phyloP scores from a whole-genome alignment of 2,888 invertebrate genomes.

The Acronicta psi region DNA sequence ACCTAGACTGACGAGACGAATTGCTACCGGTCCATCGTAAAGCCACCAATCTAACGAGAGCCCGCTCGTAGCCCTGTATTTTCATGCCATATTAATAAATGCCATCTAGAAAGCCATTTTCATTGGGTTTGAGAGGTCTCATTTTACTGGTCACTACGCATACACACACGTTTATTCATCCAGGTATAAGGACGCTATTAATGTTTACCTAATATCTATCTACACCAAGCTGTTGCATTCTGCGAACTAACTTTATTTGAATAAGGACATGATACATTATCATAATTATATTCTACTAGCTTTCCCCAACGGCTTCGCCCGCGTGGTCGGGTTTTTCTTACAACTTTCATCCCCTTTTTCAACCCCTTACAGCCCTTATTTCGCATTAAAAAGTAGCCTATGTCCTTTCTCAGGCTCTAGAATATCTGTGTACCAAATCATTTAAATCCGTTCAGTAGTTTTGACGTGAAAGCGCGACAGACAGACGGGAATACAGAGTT shows the following conservation, averaged over 20 bases:
- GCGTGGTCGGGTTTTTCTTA: too few species aligned
- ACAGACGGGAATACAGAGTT: too few species aligned
- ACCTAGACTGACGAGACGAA: constrained; percentile 76
- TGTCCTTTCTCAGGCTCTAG: too few species aligned
- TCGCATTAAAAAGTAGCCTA: too few species aligned
- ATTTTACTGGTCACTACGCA: constrained; percentile 50
- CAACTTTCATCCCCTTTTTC: too few species aligned
- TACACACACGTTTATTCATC: constrained; percentile 47
- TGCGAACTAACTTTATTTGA: background rate
- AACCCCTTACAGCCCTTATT: too few species aligned
- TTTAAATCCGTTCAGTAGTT: too few species aligned
- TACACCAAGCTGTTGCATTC: constrained; percentile 2
- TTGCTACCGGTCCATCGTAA: constrained; percentile 65
- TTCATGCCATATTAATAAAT: constrained; percentile 51
- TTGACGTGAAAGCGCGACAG: too few species aligned
- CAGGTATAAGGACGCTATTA: constrained; percentile 36
- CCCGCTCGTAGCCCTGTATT: constrained; percentile 50
- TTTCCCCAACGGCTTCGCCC: too few species aligned
- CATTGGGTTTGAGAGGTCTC: constrained; percentile 50
- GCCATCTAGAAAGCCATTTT: constrained; percentile 42
- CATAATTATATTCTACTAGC: too few species aligned
- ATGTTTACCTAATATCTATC: constrained; percentile 29
- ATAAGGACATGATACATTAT: too few species aligned
- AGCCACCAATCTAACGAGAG: constrained; percentile 64
- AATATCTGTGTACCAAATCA: too few species aligned